phyloP scores from a whole-genome alignment of 2,888 invertebrate species.

The Cepaea hortensis region DNA sequence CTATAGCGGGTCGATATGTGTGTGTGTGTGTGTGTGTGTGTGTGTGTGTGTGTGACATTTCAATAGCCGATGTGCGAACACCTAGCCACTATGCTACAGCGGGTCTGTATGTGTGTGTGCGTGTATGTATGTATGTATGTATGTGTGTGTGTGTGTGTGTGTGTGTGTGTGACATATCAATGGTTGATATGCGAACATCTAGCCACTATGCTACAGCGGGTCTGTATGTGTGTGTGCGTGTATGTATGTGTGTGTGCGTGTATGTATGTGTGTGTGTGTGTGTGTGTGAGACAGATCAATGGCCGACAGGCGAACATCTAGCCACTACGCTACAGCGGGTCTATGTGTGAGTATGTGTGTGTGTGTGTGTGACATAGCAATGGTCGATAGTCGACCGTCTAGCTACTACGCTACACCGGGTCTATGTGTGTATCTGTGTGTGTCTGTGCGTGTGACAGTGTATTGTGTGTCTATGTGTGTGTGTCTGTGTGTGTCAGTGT shows the following conservation, averaged over 20 bases:
- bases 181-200: no score
- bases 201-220: not conserved
- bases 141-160: not conserved
- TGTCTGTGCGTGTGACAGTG: not conserved
- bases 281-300: not conserved
- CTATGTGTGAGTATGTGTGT: no score
- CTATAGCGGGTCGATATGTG: not conserved
- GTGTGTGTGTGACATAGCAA: no score
- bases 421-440: not conserved
- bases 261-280: not conserved
- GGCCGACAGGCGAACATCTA: no score
- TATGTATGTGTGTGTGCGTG: not conserved
- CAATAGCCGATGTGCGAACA: not conserved
- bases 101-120: not conserved
- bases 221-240: not conserved
- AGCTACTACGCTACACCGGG: not conserved
- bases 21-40: constrained; percentile 20
- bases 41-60: not conserved
- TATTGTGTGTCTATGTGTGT: not conserved
- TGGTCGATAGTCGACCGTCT: no score
- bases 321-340: no score
- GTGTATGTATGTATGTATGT: not conserved
- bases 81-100: constrained; percentile 18
- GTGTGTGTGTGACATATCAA: not conserved
- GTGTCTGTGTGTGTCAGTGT: not conserved